Evolutionary conservation across 2,888 invertebrate species (phyloP).

Genomic region (Scaptomyza reducta): DNA sequence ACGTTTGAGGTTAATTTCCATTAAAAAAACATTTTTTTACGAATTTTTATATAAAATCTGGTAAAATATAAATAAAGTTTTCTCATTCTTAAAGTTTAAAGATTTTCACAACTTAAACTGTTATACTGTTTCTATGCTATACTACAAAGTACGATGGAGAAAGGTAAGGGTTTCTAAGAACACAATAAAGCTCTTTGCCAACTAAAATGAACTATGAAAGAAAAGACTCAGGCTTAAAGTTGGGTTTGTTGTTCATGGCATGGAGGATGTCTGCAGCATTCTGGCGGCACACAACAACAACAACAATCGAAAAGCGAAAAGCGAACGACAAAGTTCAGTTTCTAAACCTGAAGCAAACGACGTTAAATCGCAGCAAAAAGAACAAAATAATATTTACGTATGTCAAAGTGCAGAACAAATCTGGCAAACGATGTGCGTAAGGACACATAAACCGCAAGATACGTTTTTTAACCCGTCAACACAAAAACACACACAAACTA

Average conservation of each 20-base stretch:
- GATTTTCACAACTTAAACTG: neutral
- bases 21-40: no score
- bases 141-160: neutral
- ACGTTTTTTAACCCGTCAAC: conserved; percentile 6
- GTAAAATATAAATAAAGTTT: no score
- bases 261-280: neutral
- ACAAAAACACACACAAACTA: neutral
- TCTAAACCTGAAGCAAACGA: neutral
- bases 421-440: conserved; percentile 43
- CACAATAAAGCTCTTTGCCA: neutral
- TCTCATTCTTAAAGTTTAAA: no score
- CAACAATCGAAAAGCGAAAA: conserved; percentile 2
- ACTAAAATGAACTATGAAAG: neutral
- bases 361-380: conserved; percentile 6
- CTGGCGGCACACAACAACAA: neutral
- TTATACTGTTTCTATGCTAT: neutral
- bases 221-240: neutral
- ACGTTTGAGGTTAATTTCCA: no score
- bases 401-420: conserved; percentile 55
- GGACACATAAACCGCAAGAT: conserved; percentile 46
- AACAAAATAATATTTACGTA: conserved; percentile 51
- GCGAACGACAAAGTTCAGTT: conserved; percentile 9
- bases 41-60: no score
- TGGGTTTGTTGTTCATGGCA: neutral
- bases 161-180: neutral